Conservation (phyloP, 2,113 vertebrate genomes). For the Psilopsiagon aurifrons region DNA sequence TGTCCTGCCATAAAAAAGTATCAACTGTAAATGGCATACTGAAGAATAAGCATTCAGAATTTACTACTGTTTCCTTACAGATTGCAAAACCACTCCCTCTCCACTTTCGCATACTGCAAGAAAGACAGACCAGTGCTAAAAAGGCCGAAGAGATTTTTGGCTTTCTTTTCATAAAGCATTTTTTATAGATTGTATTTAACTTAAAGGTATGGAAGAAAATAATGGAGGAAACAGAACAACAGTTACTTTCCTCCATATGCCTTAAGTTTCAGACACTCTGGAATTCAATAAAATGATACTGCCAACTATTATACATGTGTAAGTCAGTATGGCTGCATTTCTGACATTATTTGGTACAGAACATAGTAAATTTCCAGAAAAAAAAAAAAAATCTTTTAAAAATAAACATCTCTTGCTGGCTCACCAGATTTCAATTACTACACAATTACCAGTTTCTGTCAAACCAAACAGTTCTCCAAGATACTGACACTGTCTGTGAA, state of each 20-base stretch:
- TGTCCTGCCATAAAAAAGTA: background rate
- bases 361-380: background rate
- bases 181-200: conserved; percentile 35
- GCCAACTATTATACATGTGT: background rate
- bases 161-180: conserved; percentile 9
- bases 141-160: background rate
- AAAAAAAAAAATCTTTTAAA: background rate
- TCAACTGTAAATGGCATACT: background rate
- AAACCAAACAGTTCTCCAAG: background rate
- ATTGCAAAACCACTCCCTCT: conserved; percentile 16
- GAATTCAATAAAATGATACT: conserved; percentile 42
- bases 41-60: conserved; percentile 2
- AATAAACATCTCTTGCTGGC: background rate
- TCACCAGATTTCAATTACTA: background rate
- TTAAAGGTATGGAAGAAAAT: conserved; percentile 24
- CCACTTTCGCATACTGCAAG: background rate
- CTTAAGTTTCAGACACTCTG: conserved; percentile 25
- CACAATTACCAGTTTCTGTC: background rate
- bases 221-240: conserved; percentile 32
- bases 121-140: background rate
- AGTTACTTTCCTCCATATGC: background rate
- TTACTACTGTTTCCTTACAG: conserved; percentile 1
- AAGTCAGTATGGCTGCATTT: conserved; percentile 26
- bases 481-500: background rate
- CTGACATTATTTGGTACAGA: background rate